A percentile compares a stretch with the other conserved stretches of the same genome.
Evolutionary conservation across 1,140 invertebrate genomes (phyloP).

Genomic region (Tetragnatha versicolor): DNA sequence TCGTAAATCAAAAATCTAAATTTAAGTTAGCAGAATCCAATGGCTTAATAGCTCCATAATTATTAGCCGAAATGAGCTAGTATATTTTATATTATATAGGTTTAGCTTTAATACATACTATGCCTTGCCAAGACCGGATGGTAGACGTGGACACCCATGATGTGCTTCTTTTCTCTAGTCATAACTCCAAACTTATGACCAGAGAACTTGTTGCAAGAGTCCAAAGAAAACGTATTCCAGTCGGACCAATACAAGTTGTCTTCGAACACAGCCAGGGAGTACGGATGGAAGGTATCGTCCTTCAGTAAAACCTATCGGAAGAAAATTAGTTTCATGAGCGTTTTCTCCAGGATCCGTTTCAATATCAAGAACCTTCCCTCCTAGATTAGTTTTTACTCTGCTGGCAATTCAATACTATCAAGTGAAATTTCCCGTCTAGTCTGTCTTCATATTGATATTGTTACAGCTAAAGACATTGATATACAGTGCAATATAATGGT

Average conservation of each 20-base stretch:
- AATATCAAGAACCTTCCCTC: no score
- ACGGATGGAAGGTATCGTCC: constrained; percentile 73
- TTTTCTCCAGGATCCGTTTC: no score
- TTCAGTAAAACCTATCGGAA: constrained; percentile 55
- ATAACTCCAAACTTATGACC: constrained; percentile 68
- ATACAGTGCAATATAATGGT: no score
- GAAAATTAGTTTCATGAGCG: no score
- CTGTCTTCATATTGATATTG: no score
- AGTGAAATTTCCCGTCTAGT: no score
- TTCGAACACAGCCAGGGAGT: constrained; percentile 85
- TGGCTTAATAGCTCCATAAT: no score
- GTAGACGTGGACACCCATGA: constrained; percentile 64
- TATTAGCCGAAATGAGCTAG: no score
- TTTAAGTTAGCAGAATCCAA: neutral
- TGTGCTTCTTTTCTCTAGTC: constrained; percentile 60
- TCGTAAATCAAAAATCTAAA: neutral
- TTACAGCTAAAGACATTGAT: no score
- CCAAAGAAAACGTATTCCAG: constrained; percentile 66
- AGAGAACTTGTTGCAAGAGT: constrained; percentile 63
- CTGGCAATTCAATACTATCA: no score
- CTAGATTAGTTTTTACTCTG: no score
- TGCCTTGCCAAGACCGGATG: constrained; percentile 63
- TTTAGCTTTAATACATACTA: constrained; percentile 38
- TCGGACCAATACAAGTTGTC: constrained; percentile 88
- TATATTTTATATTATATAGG: neutral